Evolutionary conservation across 2,797 vertebrate genomes (phyloP).

Genomic region (Lacerta viridis): DNA sequence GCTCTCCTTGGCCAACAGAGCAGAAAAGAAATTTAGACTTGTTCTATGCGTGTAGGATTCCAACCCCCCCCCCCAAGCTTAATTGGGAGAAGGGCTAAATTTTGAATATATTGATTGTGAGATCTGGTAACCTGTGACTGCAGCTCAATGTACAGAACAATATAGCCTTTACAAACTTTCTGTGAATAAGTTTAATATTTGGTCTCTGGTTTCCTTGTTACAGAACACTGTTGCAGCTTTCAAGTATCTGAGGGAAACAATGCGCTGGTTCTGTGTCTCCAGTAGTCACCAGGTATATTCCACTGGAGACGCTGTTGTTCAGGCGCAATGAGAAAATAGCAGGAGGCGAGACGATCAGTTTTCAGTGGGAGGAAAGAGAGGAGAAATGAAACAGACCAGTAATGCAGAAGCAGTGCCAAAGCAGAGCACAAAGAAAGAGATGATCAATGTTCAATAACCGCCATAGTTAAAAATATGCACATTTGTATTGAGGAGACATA

Average conservation of each 20-base stretch:
- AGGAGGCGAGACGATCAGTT: slow-evolving; percentile 61
- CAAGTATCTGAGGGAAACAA: slow-evolving; percentile 51
- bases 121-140: slow-evolving; percentile 66
- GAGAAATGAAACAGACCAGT: slow-evolving; percentile 50
- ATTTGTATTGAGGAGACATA: background rate
- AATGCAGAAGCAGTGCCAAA: slow-evolving; percentile 9
- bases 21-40: slow-evolving; percentile 70
- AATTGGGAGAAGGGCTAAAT: slow-evolving; percentile 67
- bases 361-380: slow-evolving; percentile 33
- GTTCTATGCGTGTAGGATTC: slow-evolving; percentile 9
- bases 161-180: slow-evolving; percentile 68
- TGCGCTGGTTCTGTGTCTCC: slow-evolving; percentile 56
- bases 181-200: slow-evolving; percentile 67
- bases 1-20: slow-evolving; percentile 67
- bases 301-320: slow-evolving; percentile 34
- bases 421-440: slow-evolving; percentile 25
- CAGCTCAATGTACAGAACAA: slow-evolving; percentile 68
- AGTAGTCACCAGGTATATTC: slow-evolving; percentile 52
- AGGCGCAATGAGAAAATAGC: slow-evolving; percentile 55
- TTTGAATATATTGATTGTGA: slow-evolving; percentile 68
- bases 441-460: background rate
- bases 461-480: background rate
- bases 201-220: slow-evolving; percentile 72
- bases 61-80: slow-evolving; percentile 64
- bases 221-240: slow-evolving; percentile 61